These are phyloP conservation scores for Gadus macrocephalus DNA, from an alignment of 2,113 vertebrate species.

Conservation along the genomic window DNA sequence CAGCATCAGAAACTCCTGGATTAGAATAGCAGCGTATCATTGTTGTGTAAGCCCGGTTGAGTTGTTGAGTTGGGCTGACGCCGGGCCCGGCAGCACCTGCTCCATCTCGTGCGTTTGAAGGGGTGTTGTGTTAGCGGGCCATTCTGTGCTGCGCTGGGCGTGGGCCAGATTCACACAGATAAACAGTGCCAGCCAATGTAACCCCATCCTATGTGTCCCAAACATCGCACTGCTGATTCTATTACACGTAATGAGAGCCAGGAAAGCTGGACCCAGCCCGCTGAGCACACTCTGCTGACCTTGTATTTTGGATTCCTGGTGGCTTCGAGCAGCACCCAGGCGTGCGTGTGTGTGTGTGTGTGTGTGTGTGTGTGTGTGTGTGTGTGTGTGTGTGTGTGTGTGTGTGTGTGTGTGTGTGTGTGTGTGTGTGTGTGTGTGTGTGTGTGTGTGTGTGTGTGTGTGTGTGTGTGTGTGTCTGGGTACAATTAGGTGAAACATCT, in stretches of 20 bases:
- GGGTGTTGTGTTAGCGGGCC: slow-evolving; percentile 25
- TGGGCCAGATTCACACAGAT: slow-evolving; percentile 28
- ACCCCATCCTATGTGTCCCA: slow-evolving; percentile 46
- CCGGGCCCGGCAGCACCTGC: slow-evolving; percentile 15
- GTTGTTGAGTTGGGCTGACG: slow-evolving; percentile 22
- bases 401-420: background rate
- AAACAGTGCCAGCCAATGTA: slow-evolving; percentile 47
- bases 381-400: background rate
- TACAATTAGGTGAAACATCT: too few species aligned
- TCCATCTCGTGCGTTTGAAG: slow-evolving; percentile 19
- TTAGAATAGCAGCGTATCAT: background rate
- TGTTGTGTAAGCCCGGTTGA: background rate
- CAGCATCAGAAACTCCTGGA: background rate
- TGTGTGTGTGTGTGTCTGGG: too few species aligned
- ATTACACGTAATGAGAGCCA: slow-evolving; percentile 50
- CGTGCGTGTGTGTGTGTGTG: slow-evolving; percentile 20
- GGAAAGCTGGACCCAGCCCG: slow-evolving; percentile 45
- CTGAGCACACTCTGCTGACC: slow-evolving; percentile 49
- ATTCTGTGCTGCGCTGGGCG: slow-evolving; percentile 13
- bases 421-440: too few species aligned
- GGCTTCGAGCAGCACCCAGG: slow-evolving; percentile 39
- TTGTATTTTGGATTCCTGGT: slow-evolving; percentile 54
- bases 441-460: too few species aligned
- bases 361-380: slow-evolving; percentile 18
- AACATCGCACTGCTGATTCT: slow-evolving; percentile 34